Conservation (phyloP, 2,888 invertebrate genomes). For the Shargacucullia verbasci region DNA sequence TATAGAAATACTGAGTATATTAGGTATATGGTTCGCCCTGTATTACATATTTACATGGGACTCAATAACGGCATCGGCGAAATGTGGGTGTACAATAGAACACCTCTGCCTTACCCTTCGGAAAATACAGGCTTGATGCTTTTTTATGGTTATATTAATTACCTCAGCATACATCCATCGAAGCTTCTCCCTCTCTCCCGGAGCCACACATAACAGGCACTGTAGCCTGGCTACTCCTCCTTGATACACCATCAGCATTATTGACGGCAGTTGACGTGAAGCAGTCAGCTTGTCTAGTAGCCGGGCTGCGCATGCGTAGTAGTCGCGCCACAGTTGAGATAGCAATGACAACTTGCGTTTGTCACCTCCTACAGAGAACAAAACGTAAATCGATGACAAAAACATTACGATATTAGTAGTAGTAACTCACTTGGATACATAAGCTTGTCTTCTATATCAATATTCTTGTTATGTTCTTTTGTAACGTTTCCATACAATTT, state of each 20-base stretch:
- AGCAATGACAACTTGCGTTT: conserved; percentile 52
- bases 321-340: conserved; percentile 80
- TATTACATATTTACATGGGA: too few relatives aligned
- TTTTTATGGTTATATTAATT: conserved; percentile 31
- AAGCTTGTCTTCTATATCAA: conserved; percentile 19
- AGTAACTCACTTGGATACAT: conserved; percentile 47
- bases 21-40: too few relatives aligned
- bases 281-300: conserved; percentile 66
- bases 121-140: too few relatives aligned
- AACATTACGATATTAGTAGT: neutral
- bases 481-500: conserved; percentile 26
- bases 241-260: conserved; percentile 76
- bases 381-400: neutral
- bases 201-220: conserved; percentile 84
- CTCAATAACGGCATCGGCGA: too few relatives aligned
- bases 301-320: conserved; percentile 84
- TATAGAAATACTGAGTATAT: too few relatives aligned
- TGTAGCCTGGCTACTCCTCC: conserved; percentile 80
- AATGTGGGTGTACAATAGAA: too few relatives aligned
- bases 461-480: neutral
- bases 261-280: conserved; percentile 68
- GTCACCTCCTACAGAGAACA: conserved; percentile 52
- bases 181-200: conserved; percentile 71
- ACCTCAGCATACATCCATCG: conserved; percentile 82
- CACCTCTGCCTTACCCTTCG: too few relatives aligned